Conservation (phyloP, 1,140 invertebrate species). For the Trichonephila inaurata region DNA sequence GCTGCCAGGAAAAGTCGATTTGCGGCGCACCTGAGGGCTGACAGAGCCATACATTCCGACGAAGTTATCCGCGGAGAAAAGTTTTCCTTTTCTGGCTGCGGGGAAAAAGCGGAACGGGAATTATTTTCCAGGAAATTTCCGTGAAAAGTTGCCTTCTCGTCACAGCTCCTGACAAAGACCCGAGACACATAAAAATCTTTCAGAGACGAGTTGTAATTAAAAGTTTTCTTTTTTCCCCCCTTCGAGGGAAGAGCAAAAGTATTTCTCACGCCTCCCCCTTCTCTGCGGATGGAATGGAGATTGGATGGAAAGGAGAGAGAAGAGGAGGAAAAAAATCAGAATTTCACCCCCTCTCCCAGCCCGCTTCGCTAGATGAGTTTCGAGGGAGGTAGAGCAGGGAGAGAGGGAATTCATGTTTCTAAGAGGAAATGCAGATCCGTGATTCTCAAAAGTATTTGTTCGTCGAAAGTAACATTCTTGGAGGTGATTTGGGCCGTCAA, state of each 20-base stretch:
- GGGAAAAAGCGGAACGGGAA: constrained; percentile 41
- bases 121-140: constrained; percentile 57
- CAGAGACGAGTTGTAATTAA: constrained; percentile 54
- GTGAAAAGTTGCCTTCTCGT: neutral
- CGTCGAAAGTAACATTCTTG: neutral
- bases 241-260: constrained; percentile 41
- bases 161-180: neutral
- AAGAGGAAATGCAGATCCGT: neutral
- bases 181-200: constrained; percentile 58
- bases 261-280: neutral
- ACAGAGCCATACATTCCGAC: constrained; percentile 32
- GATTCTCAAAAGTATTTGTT: constrained; percentile 30
- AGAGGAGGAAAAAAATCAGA: neutral
- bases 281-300: neutral
- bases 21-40: constrained; percentile 12
- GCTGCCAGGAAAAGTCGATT: constrained; percentile 50
- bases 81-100: neutral
- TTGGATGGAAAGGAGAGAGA: neutral
- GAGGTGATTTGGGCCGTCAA: neutral
- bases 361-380: neutral
- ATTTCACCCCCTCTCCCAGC: neutral
- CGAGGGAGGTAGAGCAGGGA: neutral
- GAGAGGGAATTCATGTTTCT: neutral
- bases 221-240: constrained; percentile 61
- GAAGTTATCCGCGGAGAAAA: constrained; percentile 52